Evolutionary conservation across 2,113 vertebrate genomes (phyloP).

Genomic region (Columba janthina): DNA sequence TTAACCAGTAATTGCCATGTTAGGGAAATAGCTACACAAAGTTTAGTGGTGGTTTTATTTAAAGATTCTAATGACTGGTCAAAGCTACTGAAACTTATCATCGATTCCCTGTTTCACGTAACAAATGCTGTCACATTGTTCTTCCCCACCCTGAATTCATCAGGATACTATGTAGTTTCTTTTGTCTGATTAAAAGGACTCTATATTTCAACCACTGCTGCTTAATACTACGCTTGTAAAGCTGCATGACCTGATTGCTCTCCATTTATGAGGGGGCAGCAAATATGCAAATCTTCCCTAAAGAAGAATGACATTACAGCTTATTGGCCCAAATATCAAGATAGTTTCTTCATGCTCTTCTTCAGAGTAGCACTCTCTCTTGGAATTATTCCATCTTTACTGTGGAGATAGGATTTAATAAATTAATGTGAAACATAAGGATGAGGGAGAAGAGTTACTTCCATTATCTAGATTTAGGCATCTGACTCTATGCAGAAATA

Average conservation of each 20-base stretch:
- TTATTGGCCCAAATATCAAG: neutral
- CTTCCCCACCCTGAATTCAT: neutral
- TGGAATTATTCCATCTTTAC: neutral
- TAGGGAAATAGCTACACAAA: neutral
- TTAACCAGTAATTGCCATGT: slow-evolving; percentile 23
- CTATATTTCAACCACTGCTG: neutral
- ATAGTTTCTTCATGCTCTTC: neutral
- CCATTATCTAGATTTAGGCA: neutral
- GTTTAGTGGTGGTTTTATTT: neutral
- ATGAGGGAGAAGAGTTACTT: neutral
- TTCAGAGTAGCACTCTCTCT: neutral
- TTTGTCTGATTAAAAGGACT: neutral
- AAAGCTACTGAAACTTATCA: neutral
- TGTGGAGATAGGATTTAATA: neutral
- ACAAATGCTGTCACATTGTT: neutral
- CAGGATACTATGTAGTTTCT: neutral
- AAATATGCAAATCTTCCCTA: neutral
- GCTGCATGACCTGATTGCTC: neutral
- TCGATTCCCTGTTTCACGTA: neutral
- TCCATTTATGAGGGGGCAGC: neutral
- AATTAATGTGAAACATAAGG: neutral
- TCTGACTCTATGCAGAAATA: neutral
- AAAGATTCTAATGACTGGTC: neutral
- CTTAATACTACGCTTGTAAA: neutral
- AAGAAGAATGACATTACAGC: neutral